phyloP scores from a whole-genome alignment of 2,113 vertebrate species.

The Thamnophis sirtalis region DNA sequence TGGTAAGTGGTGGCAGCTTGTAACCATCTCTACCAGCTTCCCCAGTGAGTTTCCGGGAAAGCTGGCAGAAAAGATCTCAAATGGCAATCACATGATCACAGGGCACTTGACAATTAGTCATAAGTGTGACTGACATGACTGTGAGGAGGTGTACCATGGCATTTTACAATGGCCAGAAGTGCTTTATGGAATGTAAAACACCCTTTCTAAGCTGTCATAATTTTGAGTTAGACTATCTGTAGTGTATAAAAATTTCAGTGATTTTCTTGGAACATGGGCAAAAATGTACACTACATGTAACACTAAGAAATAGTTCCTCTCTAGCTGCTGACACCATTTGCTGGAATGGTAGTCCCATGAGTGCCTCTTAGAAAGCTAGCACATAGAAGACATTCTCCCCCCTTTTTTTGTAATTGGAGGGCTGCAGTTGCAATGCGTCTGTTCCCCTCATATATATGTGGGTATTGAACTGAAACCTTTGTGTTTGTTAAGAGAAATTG shows the following conservation, averaged over 20 bases:
- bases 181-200: too few species aligned
- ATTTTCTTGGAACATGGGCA: not conserved
- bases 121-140: too few species aligned
- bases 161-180: too few species aligned
- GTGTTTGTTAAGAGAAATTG: slow-evolving; percentile 60
- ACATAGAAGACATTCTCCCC: slow-evolving; percentile 10
- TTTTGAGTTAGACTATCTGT: too few species aligned
- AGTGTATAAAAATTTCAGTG: not conserved
- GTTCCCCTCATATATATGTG: slow-evolving; percentile 60
- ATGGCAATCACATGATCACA: too few species aligned
- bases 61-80: too few species aligned
- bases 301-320: not conserved
- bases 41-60: too few species aligned
- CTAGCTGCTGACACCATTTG: not conserved
- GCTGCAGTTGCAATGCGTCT: slow-evolving; percentile 48
- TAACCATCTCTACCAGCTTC: too few species aligned
- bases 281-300: not conserved
- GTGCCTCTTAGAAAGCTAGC: not conserved
- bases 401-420: slow-evolving; percentile 24
- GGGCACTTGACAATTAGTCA: too few species aligned
- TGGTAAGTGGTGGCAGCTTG: too few species aligned
- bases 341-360: not conserved
- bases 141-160: too few species aligned
- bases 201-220: too few species aligned
- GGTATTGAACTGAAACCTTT: slow-evolving; percentile 60